Base-by-base conservation (phyloP, 2,797 vertebrate species). In the Dromococcyx pavoninus region DNA sequence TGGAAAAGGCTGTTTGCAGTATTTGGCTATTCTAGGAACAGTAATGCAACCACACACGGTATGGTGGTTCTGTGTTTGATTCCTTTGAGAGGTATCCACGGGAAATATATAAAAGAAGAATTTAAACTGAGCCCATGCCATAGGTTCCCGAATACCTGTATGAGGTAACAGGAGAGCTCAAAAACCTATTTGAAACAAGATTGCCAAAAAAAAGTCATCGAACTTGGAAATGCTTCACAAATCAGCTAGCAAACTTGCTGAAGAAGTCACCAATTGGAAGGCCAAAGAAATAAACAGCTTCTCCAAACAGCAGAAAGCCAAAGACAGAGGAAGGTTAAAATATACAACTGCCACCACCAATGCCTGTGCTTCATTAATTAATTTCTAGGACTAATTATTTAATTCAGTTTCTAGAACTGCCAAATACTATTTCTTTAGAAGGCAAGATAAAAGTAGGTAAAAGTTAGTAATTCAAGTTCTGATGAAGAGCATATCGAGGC, bases 331-430 rank as follows among this genome's bases (percentile, higher is more conserved):
- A 13, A 0, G 1, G 37, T 41, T 18, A 4, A 74, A 74, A 82
- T 32, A 18, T 0, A 32, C 0, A 0, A 24, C 23, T n/a, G 32
- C 35, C 24, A 60, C 32, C 2, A 8, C 24, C 17, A 62, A 2
- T 17, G 10, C 14, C 46, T 62, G 5, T 30, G 25, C 23, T 90
- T 66, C 2, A 2, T 46, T 57, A 27, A 50, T 28, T 24, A 35
- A 14, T 44, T 72, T 57, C 66, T 56, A 83, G 19, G 15, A 72
- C 39, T 65, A 76, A 71, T 54, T 32, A 64, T 16, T n/a, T 69
- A 64, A 70, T 57, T 81, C 76, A 25, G 19, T 24, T 83, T 78
- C 44, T 58, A 60, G 25, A 9, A 43, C 13, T 61, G 25, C 6
- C 11, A 74, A 89, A 51, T 51, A 17, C 2, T 33, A 89, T 88